Conservation (phyloP, 2,113 vertebrate genomes). For the Sminthopsis crassicaudata region DNA sequence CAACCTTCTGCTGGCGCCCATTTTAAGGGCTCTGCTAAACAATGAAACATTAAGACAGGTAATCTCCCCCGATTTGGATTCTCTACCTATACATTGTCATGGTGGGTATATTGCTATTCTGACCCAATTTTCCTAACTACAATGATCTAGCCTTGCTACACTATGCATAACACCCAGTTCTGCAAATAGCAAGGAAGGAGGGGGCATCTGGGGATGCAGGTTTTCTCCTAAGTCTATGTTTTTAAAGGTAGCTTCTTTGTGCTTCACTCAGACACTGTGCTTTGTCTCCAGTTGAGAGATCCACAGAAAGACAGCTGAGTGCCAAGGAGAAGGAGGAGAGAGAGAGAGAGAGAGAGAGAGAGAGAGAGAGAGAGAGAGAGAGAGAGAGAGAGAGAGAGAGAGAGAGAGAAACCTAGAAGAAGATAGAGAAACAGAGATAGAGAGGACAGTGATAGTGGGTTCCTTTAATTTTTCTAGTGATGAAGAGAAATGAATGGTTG, state of each 20-base stretch:
- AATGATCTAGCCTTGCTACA: slow-evolving; percentile 1
- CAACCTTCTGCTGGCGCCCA: neutral
- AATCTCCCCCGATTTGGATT: slow-evolving; percentile 9
- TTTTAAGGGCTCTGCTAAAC: slow-evolving; percentile 31
- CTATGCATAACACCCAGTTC: neutral
- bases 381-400: no score
- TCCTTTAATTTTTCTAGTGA: slow-evolving; percentile 14
- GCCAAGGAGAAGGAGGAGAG: slow-evolving; percentile 32
- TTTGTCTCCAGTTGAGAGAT: slow-evolving; percentile 71
- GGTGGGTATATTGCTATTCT: slow-evolving; percentile 29
- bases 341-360: no score
- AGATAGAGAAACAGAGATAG: neutral
- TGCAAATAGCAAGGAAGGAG: slow-evolving; percentile 23
- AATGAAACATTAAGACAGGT: neutral
- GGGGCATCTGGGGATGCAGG: slow-evolving; percentile 25
- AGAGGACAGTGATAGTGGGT: neutral
- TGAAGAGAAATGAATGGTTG: slow-evolving; percentile 52
- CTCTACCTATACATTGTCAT: slow-evolving; percentile 57
- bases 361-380: no score
- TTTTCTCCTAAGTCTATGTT: slow-evolving; percentile 59
- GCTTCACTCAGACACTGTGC: slow-evolving; percentile 55
- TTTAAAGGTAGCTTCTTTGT: slow-evolving; percentile 74
- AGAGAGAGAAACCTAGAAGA: no score
- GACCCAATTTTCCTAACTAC: slow-evolving; percentile 15
- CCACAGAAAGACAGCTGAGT: slow-evolving; percentile 30